These are phyloP conservation scores for Ricordea florida DNA, from an alignment of 92 coral and sea anemone species.

Conservation along the genomic window DNA sequence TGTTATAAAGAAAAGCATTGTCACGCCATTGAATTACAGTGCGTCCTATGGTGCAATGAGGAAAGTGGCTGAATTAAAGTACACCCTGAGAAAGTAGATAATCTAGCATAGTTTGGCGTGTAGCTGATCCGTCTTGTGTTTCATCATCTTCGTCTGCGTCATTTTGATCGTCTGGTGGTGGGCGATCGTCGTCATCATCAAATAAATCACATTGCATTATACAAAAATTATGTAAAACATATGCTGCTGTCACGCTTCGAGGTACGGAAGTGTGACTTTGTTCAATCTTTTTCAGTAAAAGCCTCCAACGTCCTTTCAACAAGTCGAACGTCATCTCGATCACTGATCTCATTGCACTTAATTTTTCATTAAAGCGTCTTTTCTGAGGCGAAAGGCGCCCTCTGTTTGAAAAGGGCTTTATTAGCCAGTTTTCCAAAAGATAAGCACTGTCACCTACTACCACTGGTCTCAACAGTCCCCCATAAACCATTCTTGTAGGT, in stretches of 20 bases:
- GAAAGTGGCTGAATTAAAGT: constrained; percentile 11
- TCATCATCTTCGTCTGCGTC: constrained; percentile 35
- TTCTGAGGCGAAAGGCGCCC: constrained; percentile 15
- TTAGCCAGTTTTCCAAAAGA: constrained; percentile 27
- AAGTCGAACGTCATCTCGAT: constrained; percentile 35
- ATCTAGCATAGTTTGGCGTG: constrained; percentile 14
- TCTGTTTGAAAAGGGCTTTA: constrained; percentile 33
- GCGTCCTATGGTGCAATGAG: constrained; percentile 11
- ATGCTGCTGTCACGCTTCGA: too few species aligned
- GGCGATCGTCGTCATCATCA: constrained; percentile 12
- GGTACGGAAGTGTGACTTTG: too few species aligned
- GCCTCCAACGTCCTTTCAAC: too few species aligned
- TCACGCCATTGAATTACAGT: constrained; percentile 7
- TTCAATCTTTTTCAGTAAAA: too few species aligned
- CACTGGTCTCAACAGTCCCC: constrained; percentile 42
- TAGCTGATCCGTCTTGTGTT: constrained; percentile 23
- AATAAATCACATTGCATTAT: too few species aligned
- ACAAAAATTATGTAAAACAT: too few species aligned
- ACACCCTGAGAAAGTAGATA: constrained; percentile 16
- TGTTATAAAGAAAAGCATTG: constrained; percentile 7
- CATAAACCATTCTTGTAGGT: constrained; percentile 30
- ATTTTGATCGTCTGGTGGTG: background rate
- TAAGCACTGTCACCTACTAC: constrained; percentile 64
- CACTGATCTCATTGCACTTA: background rate
- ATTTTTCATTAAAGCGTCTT: constrained; percentile 11